Conservation (phyloP, 2,888 invertebrate species). For the Cinara cedri region DNA sequence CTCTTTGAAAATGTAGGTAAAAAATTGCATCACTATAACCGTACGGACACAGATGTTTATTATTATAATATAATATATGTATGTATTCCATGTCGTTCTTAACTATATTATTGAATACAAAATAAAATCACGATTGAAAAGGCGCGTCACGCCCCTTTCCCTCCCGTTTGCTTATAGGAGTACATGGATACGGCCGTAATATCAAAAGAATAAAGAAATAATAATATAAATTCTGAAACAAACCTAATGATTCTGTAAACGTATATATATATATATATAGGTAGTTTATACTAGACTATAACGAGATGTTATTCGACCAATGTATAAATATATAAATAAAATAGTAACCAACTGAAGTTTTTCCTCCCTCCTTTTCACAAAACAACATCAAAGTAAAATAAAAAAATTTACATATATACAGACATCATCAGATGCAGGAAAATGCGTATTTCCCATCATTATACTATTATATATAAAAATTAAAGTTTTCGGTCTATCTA, state of each 20-base stretch:
- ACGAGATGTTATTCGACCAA: slow-evolving; percentile 21
- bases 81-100: too few relatives aligned
- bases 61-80: too few relatives aligned
- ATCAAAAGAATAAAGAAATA: neutral
- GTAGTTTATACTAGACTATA: slow-evolving; percentile 23
- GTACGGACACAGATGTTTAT: too few relatives aligned
- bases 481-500: neutral
- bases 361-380: neutral
- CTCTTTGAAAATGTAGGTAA: too few relatives aligned
- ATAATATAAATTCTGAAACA: neutral
- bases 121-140: neutral
- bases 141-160: neutral
- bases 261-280: too few relatives aligned
- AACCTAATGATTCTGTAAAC: slow-evolving; percentile 30
- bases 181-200: neutral
- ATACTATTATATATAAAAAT: neutral
- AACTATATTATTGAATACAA: neutral
- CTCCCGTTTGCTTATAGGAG: neutral
- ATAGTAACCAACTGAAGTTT: slow-evolving; percentile 25
- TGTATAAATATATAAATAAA: neutral
- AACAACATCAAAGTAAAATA: slow-evolving; percentile 25
- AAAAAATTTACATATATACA: neutral
- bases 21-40: too few relatives aligned
- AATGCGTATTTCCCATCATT: neutral
- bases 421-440: neutral